Conservation (phyloP, 2,113 vertebrate species). For the Pao palembangensis region DNA sequence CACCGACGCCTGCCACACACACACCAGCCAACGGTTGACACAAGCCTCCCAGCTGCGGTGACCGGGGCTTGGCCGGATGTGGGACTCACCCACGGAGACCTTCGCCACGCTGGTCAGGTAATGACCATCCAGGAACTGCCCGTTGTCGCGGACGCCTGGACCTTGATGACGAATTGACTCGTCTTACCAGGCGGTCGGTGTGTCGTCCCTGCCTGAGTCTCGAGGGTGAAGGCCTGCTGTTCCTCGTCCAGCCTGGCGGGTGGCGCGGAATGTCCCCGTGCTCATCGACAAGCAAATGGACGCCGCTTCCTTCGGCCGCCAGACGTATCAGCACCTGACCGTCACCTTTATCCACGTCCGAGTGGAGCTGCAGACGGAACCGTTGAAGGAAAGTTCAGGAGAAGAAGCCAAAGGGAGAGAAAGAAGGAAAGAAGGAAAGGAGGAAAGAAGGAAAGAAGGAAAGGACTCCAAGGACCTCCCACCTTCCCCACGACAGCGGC, state of each 20-base stretch:
- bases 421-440: too few relatives aligned
- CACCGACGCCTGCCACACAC: conserved; percentile 44
- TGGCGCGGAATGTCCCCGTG: conserved; percentile 94
- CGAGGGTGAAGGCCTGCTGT: conserved; percentile 86
- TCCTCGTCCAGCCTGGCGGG: conserved; percentile 87
- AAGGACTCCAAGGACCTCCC: neutral
- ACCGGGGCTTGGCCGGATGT: neutral
- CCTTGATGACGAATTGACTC: conserved; percentile 88
- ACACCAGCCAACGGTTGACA: conserved; percentile 33
- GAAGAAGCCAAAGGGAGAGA: too few relatives aligned
- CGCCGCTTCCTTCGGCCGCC: conserved; percentile 85
- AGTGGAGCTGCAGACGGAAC: conserved; percentile 81
- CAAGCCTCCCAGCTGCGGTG: too few relatives aligned
- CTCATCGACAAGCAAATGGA: conserved; percentile 91
- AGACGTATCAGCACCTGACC: conserved; percentile 89
- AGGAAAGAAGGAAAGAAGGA: neutral
- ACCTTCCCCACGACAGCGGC: conserved; percentile 46
- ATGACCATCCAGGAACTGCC: conserved; percentile 84
- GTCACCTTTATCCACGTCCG: conserved; percentile 89
- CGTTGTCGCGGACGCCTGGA: conserved; percentile 73
- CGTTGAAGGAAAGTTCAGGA: neutral
- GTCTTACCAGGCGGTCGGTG: conserved; percentile 82
- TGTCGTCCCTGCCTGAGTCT: conserved; percentile 83
- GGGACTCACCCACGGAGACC: conserved; percentile 35
- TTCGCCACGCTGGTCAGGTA: conserved; percentile 82